phyloP scores from a whole-genome alignment of 1,140 invertebrate genomes.

The Ericerus pela region DNA sequence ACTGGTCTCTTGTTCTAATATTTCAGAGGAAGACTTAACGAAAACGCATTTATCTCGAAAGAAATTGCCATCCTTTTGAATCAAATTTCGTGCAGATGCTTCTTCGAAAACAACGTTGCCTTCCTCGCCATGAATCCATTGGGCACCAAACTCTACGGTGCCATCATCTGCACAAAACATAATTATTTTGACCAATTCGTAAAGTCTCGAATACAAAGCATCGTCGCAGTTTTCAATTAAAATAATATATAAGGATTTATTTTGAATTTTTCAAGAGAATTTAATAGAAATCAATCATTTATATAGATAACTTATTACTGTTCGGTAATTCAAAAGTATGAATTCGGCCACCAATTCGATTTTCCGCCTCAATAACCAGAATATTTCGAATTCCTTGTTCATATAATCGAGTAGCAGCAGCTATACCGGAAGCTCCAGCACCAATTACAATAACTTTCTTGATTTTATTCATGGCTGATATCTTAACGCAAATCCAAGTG shows the following conservation, averaged over 20 bases:
- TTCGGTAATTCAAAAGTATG: slow-evolving; percentile 29
- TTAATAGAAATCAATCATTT: neutral
- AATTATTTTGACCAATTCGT: too few species aligned
- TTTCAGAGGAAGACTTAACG: neutral
- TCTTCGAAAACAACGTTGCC: slow-evolving; percentile 50
- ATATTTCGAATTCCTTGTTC: slow-evolving; percentile 38
- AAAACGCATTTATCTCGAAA: neutral
- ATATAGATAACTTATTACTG: slow-evolving; percentile 19
- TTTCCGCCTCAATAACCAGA: slow-evolving; percentile 48
- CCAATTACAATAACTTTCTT: slow-evolving; percentile 36
- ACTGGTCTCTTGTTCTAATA: neutral
- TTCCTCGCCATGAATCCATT: slow-evolving; percentile 69
- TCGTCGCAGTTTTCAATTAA: too few species aligned
- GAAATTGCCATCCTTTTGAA: neutral
- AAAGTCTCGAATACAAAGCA: too few species aligned
- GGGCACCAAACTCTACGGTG: slow-evolving; percentile 62
- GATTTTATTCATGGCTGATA: neutral
- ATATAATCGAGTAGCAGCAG: slow-evolving; percentile 37
- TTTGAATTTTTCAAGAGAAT: neutral
- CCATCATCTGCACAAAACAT: slow-evolving; percentile 34
- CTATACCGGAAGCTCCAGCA: slow-evolving; percentile 41
- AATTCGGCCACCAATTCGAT: slow-evolving; percentile 55
- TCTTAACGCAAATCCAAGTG: too few species aligned
- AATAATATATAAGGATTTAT: neutral
- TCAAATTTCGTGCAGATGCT: slow-evolving; percentile 36